Evolutionary conservation across 2,888 invertebrate genomes (phyloP).

Genomic region (Pocota personata): DNA sequence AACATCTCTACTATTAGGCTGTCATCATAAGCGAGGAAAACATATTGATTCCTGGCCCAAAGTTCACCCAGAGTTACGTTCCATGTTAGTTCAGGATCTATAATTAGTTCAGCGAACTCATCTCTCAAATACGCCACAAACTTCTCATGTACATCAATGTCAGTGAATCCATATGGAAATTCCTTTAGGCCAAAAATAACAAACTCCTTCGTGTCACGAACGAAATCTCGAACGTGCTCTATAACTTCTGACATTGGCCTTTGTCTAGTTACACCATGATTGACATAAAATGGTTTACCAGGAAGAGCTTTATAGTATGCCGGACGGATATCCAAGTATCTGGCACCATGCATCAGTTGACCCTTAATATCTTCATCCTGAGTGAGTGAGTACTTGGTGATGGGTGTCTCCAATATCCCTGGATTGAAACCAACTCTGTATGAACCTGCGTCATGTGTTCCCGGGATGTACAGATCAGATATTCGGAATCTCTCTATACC

Average conservation of each 20-base stretch:
- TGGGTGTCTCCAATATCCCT: slow-evolving; percentile 66
- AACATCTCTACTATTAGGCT: slow-evolving; percentile 75
- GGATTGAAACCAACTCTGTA: slow-evolving; percentile 76
- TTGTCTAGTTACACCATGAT: slow-evolving; percentile 83
- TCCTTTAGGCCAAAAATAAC: slow-evolving; percentile 84
- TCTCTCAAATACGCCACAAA: slow-evolving; percentile 18
- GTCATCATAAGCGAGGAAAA: slow-evolving; percentile 83
- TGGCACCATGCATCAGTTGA: slow-evolving; percentile 84
- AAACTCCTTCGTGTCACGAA: slow-evolving; percentile 83
- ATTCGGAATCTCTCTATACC: slow-evolving; percentile 81
- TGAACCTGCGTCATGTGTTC: slow-evolving; percentile 86
- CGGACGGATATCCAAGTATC: slow-evolving; percentile 84
- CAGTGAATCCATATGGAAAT: slow-evolving; percentile 82
- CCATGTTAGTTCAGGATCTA: slow-evolving; percentile 82
- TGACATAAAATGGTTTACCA: slow-evolving; percentile 81
- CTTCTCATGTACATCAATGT: background rate
- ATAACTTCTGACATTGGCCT: slow-evolving; percentile 81
- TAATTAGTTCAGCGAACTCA: slow-evolving; percentile 82
- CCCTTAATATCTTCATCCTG: slow-evolving; percentile 84
- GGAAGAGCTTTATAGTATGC: slow-evolving; percentile 80
- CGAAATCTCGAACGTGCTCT: slow-evolving; percentile 82
- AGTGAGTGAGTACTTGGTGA: slow-evolving; percentile 82
- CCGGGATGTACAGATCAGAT: slow-evolving; percentile 85
- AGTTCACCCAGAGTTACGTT: slow-evolving; percentile 80
- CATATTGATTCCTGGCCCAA: slow-evolving; percentile 81